Base-by-base conservation (phyloP, 2,888 invertebrate species). In the Metellina segmentata region DNA sequence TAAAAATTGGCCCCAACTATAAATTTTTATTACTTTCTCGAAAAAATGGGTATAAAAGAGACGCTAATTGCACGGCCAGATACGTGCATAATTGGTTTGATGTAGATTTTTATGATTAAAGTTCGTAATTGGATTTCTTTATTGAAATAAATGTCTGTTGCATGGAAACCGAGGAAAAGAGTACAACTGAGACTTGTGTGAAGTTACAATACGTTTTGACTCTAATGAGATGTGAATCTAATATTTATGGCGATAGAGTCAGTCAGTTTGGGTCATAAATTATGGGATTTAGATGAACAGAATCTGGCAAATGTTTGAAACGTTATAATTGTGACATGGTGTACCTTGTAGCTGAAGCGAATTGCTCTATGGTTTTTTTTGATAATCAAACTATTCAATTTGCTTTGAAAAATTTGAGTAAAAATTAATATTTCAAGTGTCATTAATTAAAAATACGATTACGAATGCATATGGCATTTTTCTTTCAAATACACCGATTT, bases 111-210 rank as follows among this genome's bases (percentile, higher is more conserved):
- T 52, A 19, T 77, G 77, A 77, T 52, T 49, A 61, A 61, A 52
- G 51, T 52, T 77, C 51, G 51, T n/a, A 51, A 77, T 49, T 51
- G 77, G 51, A 77, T 77, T 77, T 9, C n/a, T 77, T 77, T 6
- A 77, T 19, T 61, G 61, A 61, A 61, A 61, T 61, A 61, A 61
- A 61, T 61, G 61, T 61, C 61, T 61, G 61, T 16, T 61, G 13
- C 8, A 16, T 61, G 5, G 61, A 5, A 16, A 8, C 61, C 1
- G 34, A 61, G 6, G 9, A 61, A 61, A 34, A 2, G 34, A 34
- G 34, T 34, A 34, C 6, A 61, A 7, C 1, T 7, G 13, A 61
- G 61, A 61, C 16, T 61, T 61, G 61, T 11, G 61, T 61, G 11
- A 9, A 34, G 34, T 61, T 61, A 61, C 34, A 61, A 16, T 16